A percentile compares a stretch with the other conserved stretches of the same genome.
Conservation (phyloP, 2,888 invertebrate species). For the Ethmia dodecea region DNA sequence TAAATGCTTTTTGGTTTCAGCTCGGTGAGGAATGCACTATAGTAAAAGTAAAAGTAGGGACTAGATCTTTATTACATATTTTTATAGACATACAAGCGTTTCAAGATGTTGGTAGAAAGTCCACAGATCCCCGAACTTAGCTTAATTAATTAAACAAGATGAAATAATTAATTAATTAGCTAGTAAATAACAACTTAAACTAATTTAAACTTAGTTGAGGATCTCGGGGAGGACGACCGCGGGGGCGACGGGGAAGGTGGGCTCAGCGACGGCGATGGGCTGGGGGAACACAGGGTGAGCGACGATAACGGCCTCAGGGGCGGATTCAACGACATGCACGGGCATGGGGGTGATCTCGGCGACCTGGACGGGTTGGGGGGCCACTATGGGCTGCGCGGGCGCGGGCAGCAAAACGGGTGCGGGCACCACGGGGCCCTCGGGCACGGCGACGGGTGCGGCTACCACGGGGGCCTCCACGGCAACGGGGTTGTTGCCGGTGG, state of each 20-base stretch:
- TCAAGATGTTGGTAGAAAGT: slow-evolving; percentile 4
- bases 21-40: too few species aligned
- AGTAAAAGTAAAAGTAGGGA: too few species aligned
- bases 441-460: slow-evolving; percentile 5
- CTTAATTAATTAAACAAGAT: neutral
- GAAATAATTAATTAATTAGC: neutral
- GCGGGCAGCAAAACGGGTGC: neutral
- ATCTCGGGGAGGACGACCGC: slow-evolving; percentile 8
- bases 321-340: slow-evolving; percentile 7
- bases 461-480: slow-evolving; percentile 1
- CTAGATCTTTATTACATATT: neutral
- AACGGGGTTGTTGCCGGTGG: slow-evolving; percentile 6
- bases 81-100: slow-evolving; percentile 1
- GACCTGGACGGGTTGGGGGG: slow-evolving; percentile 7
- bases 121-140: slow-evolving; percentile 18
- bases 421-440: slow-evolving; percentile 7
- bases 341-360: too few species aligned
- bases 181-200: neutral
- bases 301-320: neutral
- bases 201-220: slow-evolving; percentile 22
- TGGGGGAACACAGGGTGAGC: neutral
- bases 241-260: slow-evolving; percentile 8
- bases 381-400: slow-evolving; percentile 7
- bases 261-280: slow-evolving; percentile 7
- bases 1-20: too few species aligned